These are phyloP conservation scores for Diceros bicornis DNA, from an alignment of 2,797 vertebrate species.

Conservation along the genomic window DNA sequence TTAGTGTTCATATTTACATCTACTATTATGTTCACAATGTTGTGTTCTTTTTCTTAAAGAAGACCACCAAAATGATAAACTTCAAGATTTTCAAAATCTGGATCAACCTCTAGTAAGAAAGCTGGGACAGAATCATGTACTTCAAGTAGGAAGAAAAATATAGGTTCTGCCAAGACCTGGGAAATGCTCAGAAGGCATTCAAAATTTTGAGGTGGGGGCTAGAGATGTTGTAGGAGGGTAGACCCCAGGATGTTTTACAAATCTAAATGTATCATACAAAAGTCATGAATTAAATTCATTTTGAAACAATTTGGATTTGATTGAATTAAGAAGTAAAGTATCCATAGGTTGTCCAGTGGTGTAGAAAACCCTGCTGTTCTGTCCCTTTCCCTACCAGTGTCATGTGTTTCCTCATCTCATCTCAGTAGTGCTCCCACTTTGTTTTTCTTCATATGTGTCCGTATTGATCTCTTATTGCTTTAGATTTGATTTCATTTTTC, in stretches of 20 bases:
- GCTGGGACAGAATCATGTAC: neutral
- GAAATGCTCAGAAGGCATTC: neutral
- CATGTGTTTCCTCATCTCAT: neutral
- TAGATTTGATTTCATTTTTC: neutral
- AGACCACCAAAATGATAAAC: neutral
- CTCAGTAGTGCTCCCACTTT: neutral
- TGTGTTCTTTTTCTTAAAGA: neutral
- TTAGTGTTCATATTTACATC: neutral
- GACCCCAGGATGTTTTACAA: neutral
- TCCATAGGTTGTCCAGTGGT: too few species aligned
- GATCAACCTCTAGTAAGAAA: neutral
- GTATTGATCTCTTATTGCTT: neutral
- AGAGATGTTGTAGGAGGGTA: accelerated
- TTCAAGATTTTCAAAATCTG: neutral
- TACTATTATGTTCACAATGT: neutral
- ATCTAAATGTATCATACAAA: neutral
- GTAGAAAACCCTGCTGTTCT: accelerated
- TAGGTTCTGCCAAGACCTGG: too few species aligned
- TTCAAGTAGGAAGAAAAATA: neutral
- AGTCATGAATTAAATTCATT: neutral
- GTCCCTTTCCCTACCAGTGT: neutral
- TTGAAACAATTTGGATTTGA: neutral
- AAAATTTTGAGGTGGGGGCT: neutral
- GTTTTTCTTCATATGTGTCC: neutral
- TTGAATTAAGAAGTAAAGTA: neutral